These are phyloP conservation scores for Hermatobates lingyangjiaoensis DNA, from an alignment of 1,140 invertebrate species.

Conservation along the genomic window DNA sequence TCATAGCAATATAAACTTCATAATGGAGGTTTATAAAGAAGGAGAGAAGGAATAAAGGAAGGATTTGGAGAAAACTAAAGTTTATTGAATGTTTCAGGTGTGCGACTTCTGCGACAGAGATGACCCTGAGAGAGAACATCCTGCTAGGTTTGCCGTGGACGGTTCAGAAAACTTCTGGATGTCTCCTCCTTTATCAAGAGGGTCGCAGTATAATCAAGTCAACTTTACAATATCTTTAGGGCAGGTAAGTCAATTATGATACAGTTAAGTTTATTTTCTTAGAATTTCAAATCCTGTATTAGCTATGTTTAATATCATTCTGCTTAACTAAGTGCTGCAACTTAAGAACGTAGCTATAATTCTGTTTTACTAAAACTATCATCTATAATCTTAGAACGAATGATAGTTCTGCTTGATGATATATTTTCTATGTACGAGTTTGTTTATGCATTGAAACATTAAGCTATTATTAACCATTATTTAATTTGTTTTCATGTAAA, in stretches of 20 bases:
- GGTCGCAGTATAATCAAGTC: conserved; percentile 90
- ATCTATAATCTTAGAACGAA: too few relatives aligned
- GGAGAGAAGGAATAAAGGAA: neutral
- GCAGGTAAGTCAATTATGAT: conserved; percentile 69
- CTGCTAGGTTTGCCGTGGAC: conserved; percentile 79
- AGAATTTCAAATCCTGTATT: too few relatives aligned
- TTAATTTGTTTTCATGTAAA: too few relatives aligned
- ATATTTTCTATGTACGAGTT: too few relatives aligned
- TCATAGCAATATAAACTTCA: neutral
- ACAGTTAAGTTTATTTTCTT: too few relatives aligned
- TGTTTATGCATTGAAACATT: too few relatives aligned
- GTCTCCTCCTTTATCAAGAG: conserved; percentile 89
- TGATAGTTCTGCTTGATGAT: too few relatives aligned
- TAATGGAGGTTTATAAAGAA: neutral
- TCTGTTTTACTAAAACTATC: too few relatives aligned
- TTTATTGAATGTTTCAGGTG: conserved; percentile 39
- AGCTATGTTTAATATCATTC: too few relatives aligned
- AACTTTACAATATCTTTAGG: conserved; percentile 93
- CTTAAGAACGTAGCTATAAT: too few relatives aligned
- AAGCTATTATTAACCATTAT: too few relatives aligned
- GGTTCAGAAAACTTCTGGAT: conserved; percentile 94
- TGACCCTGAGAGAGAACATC: conserved; percentile 55
- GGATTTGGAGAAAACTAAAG: neutral
- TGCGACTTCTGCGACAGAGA: conserved; percentile 81
- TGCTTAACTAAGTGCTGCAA: too few relatives aligned